These are phyloP conservation scores for Idaea dimidiata DNA, from an alignment of 2,888 invertebrate genomes.

Conservation along the genomic window DNA sequence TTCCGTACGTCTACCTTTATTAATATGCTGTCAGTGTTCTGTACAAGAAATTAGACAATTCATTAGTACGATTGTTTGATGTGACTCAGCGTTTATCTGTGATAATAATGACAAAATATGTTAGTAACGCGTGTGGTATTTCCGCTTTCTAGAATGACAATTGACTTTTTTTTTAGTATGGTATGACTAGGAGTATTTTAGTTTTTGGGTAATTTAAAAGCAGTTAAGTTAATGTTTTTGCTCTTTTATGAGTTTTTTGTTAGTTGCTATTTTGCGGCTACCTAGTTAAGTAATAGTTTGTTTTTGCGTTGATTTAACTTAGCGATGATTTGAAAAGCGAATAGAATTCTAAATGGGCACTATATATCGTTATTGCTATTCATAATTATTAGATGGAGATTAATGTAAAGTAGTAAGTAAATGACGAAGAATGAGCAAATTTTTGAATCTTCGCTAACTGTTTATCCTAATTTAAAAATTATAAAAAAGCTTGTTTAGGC, in stretches of 20 bases:
- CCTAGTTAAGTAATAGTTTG: neutral
- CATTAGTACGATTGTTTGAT: constrained; percentile 72
- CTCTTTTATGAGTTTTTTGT: constrained; percentile 1
- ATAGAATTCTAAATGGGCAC: too few species aligned
- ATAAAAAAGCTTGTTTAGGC: too few species aligned
- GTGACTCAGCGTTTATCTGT: constrained; percentile 58
- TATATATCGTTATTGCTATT: too few species aligned
- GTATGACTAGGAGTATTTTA: neutral
- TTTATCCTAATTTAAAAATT: too few species aligned
- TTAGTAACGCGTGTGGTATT: constrained; percentile 37
- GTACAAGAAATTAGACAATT: constrained; percentile 69
- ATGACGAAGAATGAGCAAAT: too few species aligned
- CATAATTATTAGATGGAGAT: too few species aligned
- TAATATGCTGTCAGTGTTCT: constrained; percentile 59
- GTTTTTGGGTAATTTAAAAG: neutral
- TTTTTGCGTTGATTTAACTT: too few species aligned
- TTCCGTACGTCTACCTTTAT: constrained; percentile 35
- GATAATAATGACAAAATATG: constrained; percentile 15
- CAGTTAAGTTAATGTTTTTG: neutral
- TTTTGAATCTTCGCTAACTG: too few species aligned
- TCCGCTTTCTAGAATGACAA: constrained; percentile 35
- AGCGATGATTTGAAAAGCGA: too few species aligned
- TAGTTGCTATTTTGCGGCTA: neutral
- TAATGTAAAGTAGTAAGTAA: too few species aligned
- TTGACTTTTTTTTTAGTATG: constrained; percentile 19